Evolutionary conservation across 2,888 invertebrate genomes (phyloP), one percentile per base, ranked within the genome.

Genomic region (Atethmia centrago): DNA sequence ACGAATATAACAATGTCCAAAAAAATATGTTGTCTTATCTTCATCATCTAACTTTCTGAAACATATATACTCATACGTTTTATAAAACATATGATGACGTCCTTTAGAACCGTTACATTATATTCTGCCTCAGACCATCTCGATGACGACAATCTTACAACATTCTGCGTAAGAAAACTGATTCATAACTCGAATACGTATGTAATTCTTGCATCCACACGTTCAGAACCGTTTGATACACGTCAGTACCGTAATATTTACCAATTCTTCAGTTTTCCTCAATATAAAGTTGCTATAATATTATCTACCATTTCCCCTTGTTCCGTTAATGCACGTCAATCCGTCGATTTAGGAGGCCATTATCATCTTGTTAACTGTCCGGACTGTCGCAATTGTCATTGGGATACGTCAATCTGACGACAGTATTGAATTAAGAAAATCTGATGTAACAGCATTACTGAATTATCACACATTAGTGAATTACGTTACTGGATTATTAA

Each of bases 261-360:
- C 61, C 7, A 40, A 64, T 14, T 12, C 3, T 12, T n/a, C 16
- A 16, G 40, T 64, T 77, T 73, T 73, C 80, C 77, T 80, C 36
- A 65, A 77, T 31, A 40, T 16, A 28, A 51, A 28, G 19, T n/a
- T 51, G 4, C 3, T n/a, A 58, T 16, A 61, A 58, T 16, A 61
- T 40, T 61, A 19, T 55, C 14, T 31, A 1, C 28, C 1, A 56
- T 66, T 77, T 82, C 42, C 56, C 3, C 12, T 28, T 10, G 53
- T 77, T 58, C 62, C 25, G 28, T 62, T 82, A 63, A 68, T 55
- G 47, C 25, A 77, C 77, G 77, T 82, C 82, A 82, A 68, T 70
- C 40, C 0, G 25, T 53, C 56, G 68, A 45, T 71, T 45, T n/a
- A 28, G 12, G 8, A 58, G 19, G 31, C 66, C 19, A 63, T 82